Base-by-base conservation (phyloP, 1,140 invertebrate genomes). In the Pseudomyrmex sp. region DNA sequence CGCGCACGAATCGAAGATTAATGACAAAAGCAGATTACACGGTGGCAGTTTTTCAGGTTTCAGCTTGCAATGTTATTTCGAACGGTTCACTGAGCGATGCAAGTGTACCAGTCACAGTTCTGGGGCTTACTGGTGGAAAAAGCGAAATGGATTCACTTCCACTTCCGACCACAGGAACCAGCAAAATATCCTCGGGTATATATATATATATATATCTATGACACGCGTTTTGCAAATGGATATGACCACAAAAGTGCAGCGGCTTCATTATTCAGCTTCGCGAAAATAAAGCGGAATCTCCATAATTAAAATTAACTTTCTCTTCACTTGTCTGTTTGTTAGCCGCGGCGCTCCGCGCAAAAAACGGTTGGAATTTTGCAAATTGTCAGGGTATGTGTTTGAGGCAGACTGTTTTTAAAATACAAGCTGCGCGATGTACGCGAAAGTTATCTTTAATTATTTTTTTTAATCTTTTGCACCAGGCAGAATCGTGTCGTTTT, bases 291-390 rank as follows among this genome's bases (percentile, higher is more conserved):
- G 56, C 66, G 52, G n/a, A 72, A 80, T 80, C 52, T 72, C n/a
- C 66, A 72, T 72, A 72, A 80, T 80, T 72, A 80, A 72, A 80
- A 80, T 80, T 72, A 72, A 80, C 76, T 80, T 80, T 80, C 54
- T 80, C 66, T 61, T 54, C 23, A 66, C 18, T 69, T 70, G 35
- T 69, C 65, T 80, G 65, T 79, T 79, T 79, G 66, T 79, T 79
- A 80, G 59, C 54, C 76, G 9, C 10, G 44, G 9, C 10, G 44
- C 50, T 35, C 7, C 54, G 66, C 66, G 12, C 44, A 61, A 72
- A 72, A 72, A 80, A 56, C 54, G 76, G 15, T 44, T 15, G 54
- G 54, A 72, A 70, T 80, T 80, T 59, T 70, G 72, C 54, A 61
- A 80, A 80, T 72, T 72, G 58, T 48, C 54, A 48, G 54, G 46